Evolutionary conservation across 2,113 vertebrate genomes (phyloP).

Genomic region (Pyxicephalus adspersus): DNA sequence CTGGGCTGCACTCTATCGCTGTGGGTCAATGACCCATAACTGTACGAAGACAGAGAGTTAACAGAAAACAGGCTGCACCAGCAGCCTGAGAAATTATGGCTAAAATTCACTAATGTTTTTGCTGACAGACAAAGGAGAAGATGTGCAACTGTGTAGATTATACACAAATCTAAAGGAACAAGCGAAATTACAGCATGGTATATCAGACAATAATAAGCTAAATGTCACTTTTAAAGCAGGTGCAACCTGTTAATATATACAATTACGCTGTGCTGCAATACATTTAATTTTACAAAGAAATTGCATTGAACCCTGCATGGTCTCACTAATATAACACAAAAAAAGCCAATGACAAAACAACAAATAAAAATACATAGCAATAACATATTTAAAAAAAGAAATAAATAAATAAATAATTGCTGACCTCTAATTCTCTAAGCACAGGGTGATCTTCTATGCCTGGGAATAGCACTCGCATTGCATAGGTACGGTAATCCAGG

Average conservation of each 20-base stretch:
- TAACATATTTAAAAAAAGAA: background rate
- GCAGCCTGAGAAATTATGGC: slow-evolving; percentile 24
- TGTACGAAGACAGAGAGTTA: slow-evolving; percentile 49
- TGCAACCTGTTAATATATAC: too few species aligned
- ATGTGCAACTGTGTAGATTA: background rate
- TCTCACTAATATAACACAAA: too few species aligned
- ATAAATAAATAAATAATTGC: background rate
- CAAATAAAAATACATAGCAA: too few species aligned
- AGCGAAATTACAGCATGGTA: too few species aligned
- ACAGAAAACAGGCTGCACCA: slow-evolving; percentile 46
- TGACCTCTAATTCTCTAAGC: slow-evolving; percentile 94
- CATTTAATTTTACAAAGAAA: too few species aligned
- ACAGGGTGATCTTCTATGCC: slow-evolving; percentile 98
- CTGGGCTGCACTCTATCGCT: slow-evolving; percentile 48
- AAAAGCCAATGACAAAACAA: too few species aligned
- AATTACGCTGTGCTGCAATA: too few species aligned
- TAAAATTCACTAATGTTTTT: slow-evolving; percentile 2
- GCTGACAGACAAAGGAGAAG: background rate
- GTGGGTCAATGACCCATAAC: slow-evolving; percentile 53
- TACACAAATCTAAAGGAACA: too few species aligned
- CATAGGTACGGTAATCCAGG: slow-evolving; percentile 94
- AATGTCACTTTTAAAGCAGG: too few species aligned
- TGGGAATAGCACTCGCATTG: slow-evolving; percentile 96
- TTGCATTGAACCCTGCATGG: too few species aligned
- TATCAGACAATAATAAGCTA: too few species aligned